Evolutionary conservation across 2,888 invertebrate species (phyloP), one percentile per base, ranked within the genome.

Genomic region (Ophraella communa): DNA sequence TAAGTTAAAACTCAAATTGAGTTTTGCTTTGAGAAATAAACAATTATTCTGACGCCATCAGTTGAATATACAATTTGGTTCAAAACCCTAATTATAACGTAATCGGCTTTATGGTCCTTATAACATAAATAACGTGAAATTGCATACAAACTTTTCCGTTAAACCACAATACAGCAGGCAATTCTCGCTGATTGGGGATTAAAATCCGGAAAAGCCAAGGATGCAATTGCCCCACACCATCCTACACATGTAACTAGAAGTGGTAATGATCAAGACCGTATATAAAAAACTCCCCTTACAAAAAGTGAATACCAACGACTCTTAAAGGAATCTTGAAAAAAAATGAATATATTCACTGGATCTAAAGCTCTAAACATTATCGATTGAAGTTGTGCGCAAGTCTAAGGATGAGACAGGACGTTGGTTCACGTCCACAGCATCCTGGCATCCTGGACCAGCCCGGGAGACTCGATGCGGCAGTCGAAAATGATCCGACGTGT

Each of bases 391-490:
- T 62, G 66, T 72, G 76, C 79, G 80, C 79, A 66, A 73, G 79
- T 78, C 78, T 74, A 71, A 69, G 71, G 72, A 73, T 73, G 73
- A 76, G 61, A 62, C 76, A 75, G 76, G 77, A 77, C 76, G 76
- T 77, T 76, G 77, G 77, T 76, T 59, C 58, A 65, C 65, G 76
- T 77, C 77, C 80, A 80, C 60, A 60, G 60, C 60, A 60, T 60
- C 59, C 59, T 59, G 59, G 80, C 81, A 80, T 80, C 81, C 80
- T 80, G 80, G 80, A 78, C 80, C 78, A 77, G 80, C 80, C 80
- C 79, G 79, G 79, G 65, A 56, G 55, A 57, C 49, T 80, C 78
- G 77, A 77, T 80, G 81, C 80, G 79, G 81, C 77, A 80, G 80
- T 80, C 77, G 24, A 49, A 49, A 58, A 78, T 77, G 77, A 75